Evolutionary conservation across 2,113 vertebrate species (phyloP).

Genomic region (Pluvianellus socialis): DNA sequence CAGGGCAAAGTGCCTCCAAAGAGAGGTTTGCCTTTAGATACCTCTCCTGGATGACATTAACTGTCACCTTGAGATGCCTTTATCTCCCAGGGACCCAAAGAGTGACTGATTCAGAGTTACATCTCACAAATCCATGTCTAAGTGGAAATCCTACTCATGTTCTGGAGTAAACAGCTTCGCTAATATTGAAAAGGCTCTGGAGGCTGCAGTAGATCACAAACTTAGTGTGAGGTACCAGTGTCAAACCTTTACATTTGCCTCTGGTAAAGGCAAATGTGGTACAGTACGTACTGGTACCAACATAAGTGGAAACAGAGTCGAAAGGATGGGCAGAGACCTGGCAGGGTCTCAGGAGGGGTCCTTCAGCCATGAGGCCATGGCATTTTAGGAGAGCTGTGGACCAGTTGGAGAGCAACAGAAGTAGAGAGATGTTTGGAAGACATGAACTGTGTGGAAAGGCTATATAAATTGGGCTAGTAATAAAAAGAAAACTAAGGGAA

Average conservation of each 20-base stretch:
- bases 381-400: background rate
- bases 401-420: background rate
- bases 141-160: background rate
- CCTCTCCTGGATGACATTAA: background rate
- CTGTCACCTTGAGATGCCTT: background rate
- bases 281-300: no score
- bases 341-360: background rate
- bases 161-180: background rate
- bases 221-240: background rate
- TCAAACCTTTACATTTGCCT: no score
- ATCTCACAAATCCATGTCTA: background rate
- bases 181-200: background rate
- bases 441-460: background rate
- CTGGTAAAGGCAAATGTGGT: background rate
- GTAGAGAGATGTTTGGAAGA: background rate
- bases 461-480: background rate
- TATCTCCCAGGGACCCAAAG: background rate
- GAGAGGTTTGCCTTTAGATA: background rate
- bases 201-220: background rate
- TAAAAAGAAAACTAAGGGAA: background rate
- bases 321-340: background rate
- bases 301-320: background rate
- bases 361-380: background rate
- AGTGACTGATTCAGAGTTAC: background rate
- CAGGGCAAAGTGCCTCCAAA: background rate